Evolutionary conservation across 2,113 vertebrate species (phyloP), one percentile per base, ranked within the genome.

Genomic region (Rhineura floridana): DNA sequence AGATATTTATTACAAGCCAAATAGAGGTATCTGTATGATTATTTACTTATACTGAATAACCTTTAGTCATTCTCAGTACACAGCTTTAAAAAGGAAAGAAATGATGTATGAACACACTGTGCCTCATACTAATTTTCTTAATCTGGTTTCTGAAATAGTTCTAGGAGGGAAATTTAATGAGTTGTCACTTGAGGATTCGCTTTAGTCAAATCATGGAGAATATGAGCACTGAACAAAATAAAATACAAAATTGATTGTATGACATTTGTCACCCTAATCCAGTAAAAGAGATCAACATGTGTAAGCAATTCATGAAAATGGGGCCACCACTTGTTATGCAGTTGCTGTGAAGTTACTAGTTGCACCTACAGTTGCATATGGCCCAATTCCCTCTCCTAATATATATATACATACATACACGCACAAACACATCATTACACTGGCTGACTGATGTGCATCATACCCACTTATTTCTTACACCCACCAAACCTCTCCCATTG

Each of bases 1-100:
- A 88, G n/a, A 77, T 59, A 76, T 88, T 88, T 83, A 76, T 55
- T 77, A 77, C 59, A 88, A 83, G 77, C 55, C 70, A 52, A 83
- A 76, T 65, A 73, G 36, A 52, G 10, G 48, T 70, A 62, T 77
- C 10, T 46, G 42, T 63, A 73, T 48, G 17, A 59, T 73, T 87
- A 86, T 67, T 79, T 52, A 36, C 52, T 82, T 82, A 82, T 13
- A 25, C 42, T 63, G 23, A 82, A 63, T 73, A 79, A 52, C 69
- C 62, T 80, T 80, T 75, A 48, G n/a, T 63, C 69, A 82, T 82
- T 15, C 79, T 62, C 50, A 33, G 46, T 30, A 48, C 44, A 78
- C 30, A 21, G 76, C 28, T 33, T 50, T 78, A 12, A 48, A 30
- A n/a, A 86, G 25, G 59, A n/a, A 10, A 25, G n/a, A 21, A 25